Evolutionary conservation across 2,113 vertebrate species (phyloP), one percentile per base, ranked within the genome.

Genomic region (Polypterus bichir): DNA sequence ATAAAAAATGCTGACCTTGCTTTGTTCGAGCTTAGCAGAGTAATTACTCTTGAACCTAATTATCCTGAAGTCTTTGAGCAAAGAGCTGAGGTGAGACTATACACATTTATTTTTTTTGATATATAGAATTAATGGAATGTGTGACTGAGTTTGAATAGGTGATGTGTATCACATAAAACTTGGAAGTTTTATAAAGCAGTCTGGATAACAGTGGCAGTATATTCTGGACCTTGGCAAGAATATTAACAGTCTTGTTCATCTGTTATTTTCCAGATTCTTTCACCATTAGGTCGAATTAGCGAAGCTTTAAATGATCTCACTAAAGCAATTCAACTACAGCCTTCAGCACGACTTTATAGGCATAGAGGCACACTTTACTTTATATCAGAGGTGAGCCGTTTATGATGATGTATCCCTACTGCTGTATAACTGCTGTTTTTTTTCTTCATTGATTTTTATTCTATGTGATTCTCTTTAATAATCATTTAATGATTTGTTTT

Each of bases 1-100:
- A 87, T 94, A 69, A 97, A 98, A 76, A 98, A 98, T 59, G 91
- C 92, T 68, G 93, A 98, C 67, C 78, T 97, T 80, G 94, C 96
- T 51, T 76, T 98, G 48, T 94, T 90, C 60, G 94, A 98, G 76
- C 82, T 98, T 65, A 94, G 89, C 75, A 81, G 92, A 71, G 94
- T 98, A 68, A 90, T 98, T 69, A 77, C 88, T 49, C 78, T 98
- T 57, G 90, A 93, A 73, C 92, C 96, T 9, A 89, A 85, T 77
- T 89, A 81, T 74, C 93, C 94, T 4, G 93, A 98, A 83, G 93
- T 97, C 55, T 95, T 90, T 69, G 94, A 97, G 63, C 94, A 96
- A 77, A 84, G 96, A 79, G 96, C 96, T 6, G 92, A 98, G 89
- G 94, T 96, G 69, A 79, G 80, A 70, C 63, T 55, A 44, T 27